Evolutionary conservation across 2,113 vertebrate genomes (phyloP), one percentile per base, ranked within the genome.

Genomic region (Cryptoleucopteryx plumbea): DNA sequence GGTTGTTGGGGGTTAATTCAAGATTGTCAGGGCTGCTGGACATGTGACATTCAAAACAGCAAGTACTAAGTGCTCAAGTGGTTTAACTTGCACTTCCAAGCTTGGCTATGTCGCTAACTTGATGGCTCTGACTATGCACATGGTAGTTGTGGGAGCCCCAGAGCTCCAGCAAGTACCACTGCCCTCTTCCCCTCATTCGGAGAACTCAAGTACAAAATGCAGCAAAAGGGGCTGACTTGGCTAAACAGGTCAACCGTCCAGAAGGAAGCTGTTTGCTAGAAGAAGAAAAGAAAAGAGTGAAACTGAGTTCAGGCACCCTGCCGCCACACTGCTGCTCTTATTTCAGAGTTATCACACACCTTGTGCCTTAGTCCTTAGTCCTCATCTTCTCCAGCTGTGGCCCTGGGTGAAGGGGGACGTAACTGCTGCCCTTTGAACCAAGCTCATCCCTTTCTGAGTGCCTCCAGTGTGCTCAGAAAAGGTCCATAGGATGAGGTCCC

Each of bases 371-470:
- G 38, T 19, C 11, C 18, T 42, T 17, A 2, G 0, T 23, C 21
- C 16, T 31, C 19, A 15, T 6, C 34, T 73, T 65, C 63, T 67
- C 27, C 71, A 86, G 21, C 18, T 21, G 27, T 16, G 38, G 18
- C 11, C 12, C 5, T 77, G 18, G 4, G 16, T 47, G 47, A 75
- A 88, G 22, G 9, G 2, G 6, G 6, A 34, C 0, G 0, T 40
- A 65, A 23, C 11, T 78, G 16, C 26, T 52, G 10, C 25, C 17
- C 43, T 70, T 65, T 2, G 4, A 89, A 40, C 29, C 13, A 50
- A 32, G 10, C 4, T 62, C 32, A 40, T 40, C 10, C 11, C 13
- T 68, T 68, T 73, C 47, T 55, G 48, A 66, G 27, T 22, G 23
- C 36, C 13, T 61, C 36, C 16, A 2, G 6, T 48, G 61, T 53